Base-by-base conservation (phyloP, 2,797 vertebrate species). In the Microctenopoma lineatum region DNA sequence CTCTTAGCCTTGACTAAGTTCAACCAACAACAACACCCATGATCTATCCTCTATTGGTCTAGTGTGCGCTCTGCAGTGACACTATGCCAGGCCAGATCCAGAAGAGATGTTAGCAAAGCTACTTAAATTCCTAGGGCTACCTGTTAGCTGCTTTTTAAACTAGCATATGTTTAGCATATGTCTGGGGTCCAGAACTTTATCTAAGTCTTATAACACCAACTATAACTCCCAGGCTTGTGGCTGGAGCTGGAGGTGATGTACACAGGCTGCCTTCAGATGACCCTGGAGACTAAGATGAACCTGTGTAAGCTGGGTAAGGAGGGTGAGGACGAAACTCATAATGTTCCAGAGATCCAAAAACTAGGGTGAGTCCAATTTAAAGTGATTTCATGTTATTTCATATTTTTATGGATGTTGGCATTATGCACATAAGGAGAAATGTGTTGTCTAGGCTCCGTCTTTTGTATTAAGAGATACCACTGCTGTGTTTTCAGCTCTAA, bases 261-360 rank as follows among this genome's bases (percentile, higher is more conserved):
- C 90, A 94, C 91, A 0, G 96, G 96, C 57, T 92, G 92, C 1
- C 89, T 97, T 74, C 95, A 96, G 90, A 96, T 97, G 94, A 96
- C 95, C 0, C 92, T 97, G 5, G 94, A 96, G 88, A 97, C 96
- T 0, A 97, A 97, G 85, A 96, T 97, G 95, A 96, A 96, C 87
- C 90, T 97, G 79, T 94, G 92, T 79, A 97, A 95, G 65, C 90
- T 97, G 67, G 95, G 96, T 41, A 95, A 93, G 84, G 96, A 96
- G 14, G 88, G 66, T 32, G 83, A 87, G 2, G 93, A 92, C 4
- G 94, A 94, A 53, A 70, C 86, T 0, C 0, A 91, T 67, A 86
- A 32, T 0, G 7, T 86, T 7, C 85, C 70, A 59, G 93, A 95
- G 62, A 84, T 79, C 7, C 84, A 91, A 2, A 85, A 67, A 75